phyloP scores from a whole-genome alignment of 2,888 invertebrate genomes.

The Steinernema scapterisci region DNA sequence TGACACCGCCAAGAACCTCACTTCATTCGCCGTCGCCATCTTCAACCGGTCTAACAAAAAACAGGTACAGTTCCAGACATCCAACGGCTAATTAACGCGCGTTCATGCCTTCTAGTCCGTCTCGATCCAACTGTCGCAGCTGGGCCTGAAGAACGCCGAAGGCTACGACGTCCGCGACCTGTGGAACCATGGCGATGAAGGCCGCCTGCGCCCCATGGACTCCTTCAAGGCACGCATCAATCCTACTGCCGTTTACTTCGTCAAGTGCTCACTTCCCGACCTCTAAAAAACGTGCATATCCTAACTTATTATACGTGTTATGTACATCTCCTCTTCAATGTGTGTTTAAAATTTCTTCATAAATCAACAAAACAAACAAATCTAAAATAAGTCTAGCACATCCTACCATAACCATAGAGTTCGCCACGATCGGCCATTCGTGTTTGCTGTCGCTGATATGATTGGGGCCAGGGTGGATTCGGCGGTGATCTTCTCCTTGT shows the following conservation, averaged over 20 bases:
- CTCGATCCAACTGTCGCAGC: constrained; percentile 11
- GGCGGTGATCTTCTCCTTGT: neutral
- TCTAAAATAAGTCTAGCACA: neutral
- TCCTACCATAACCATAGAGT: constrained; percentile 17
- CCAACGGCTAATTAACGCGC: too few relatives aligned
- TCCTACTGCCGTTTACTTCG: neutral
- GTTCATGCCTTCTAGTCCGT: neutral
- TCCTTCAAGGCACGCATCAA: neutral
- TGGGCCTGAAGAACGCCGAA: constrained; percentile 30
- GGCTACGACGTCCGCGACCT: constrained; percentile 25
- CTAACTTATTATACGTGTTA: neutral
- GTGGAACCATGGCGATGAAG: constrained; percentile 4
- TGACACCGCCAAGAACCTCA: constrained; percentile 39
- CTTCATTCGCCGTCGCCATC: constrained; percentile 60
- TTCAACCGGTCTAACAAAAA: constrained; percentile 50
- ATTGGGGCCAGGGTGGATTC: neutral
- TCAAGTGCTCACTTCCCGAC: constrained; percentile 6
- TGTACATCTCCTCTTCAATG: neutral
- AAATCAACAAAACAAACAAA: constrained; percentile 32
- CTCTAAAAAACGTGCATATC: neutral
- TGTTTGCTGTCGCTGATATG: neutral
- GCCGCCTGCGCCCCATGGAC: neutral
- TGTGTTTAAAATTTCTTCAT: constrained; percentile 22
- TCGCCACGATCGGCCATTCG: neutral
- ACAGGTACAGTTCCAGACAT: neutral